Evolutionary conservation across 2,797 vertebrate genomes (phyloP).

Genomic region (Eremophila alpestris): DNA sequence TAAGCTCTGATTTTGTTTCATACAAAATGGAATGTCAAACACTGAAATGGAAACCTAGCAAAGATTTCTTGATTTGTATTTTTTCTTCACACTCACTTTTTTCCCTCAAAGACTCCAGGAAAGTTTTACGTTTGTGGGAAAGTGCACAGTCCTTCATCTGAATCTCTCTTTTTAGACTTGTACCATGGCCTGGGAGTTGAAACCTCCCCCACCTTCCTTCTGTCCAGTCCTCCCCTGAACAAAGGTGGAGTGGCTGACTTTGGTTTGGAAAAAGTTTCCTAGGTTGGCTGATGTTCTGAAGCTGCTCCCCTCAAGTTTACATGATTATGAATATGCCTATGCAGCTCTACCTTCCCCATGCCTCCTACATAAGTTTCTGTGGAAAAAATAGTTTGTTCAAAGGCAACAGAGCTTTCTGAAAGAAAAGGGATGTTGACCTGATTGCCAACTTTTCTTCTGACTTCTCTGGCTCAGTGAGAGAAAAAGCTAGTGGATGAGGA

Average conservation of each 20-base stretch:
- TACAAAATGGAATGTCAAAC: background rate
- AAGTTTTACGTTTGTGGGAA: background rate
- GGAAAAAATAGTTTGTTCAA: background rate
- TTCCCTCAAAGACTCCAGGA: background rate
- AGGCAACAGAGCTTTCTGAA: background rate
- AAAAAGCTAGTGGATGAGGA: background rate
- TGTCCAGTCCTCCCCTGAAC: background rate
- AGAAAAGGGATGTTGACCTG: background rate
- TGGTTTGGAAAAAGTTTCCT: background rate
- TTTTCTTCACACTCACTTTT: background rate
- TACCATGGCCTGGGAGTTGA: background rate
- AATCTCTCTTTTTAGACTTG: background rate
- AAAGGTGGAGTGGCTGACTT: background rate
- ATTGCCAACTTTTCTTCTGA: background rate
- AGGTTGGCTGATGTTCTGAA: background rate
- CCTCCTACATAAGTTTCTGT: background rate
- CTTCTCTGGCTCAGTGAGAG: background rate
- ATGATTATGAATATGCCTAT: background rate
- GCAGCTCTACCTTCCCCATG: background rate
- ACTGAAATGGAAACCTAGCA: background rate
- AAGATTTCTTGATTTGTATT: background rate
- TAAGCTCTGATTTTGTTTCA: background rate
- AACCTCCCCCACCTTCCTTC: background rate
- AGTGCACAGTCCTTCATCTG: background rate
- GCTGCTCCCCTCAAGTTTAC: background rate